Evolutionary conservation across 2,113 vertebrate species (phyloP).

Genomic region (Psophia crepitans): DNA sequence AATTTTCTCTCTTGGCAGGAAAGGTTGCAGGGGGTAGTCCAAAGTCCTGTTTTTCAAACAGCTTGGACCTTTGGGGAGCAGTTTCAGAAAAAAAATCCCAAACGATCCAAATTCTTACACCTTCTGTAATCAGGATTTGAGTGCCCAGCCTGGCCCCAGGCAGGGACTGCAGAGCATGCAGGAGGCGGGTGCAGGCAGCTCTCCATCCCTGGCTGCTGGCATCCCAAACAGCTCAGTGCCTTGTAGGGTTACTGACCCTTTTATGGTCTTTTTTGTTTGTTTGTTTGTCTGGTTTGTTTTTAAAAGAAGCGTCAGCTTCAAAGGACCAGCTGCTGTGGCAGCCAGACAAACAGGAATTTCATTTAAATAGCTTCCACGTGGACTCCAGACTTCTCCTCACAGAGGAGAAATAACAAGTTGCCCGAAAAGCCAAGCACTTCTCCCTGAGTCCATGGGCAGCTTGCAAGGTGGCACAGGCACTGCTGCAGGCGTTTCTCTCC

Average conservation of each 20-base stretch:
- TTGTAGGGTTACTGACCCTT: neutral
- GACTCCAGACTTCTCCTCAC: neutral
- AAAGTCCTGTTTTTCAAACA: neutral
- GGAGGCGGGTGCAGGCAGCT: rapidly evolving
- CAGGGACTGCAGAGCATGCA: neutral
- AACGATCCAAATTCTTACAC: neutral
- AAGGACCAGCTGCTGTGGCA: neutral
- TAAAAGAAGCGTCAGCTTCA: neutral
- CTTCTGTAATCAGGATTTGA: neutral
- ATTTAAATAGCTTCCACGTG: neutral
- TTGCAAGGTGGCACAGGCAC: neutral
- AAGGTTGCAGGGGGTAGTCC: neutral
- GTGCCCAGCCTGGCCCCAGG: neutral
- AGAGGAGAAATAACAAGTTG: neutral
- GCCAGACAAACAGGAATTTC: neutral
- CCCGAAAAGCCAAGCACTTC: neutral
- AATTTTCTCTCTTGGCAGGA: neutral
- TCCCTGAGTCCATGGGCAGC: neutral
- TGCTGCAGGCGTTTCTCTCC: rapidly evolving
- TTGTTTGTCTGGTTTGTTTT: too few relatives aligned
- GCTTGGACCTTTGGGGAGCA: neutral
- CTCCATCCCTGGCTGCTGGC: neutral
- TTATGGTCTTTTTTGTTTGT: neutral
- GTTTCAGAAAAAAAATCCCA: neutral
- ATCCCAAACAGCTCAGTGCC: neutral